Evolutionary conservation across 1,140 invertebrate genomes (phyloP).

Genomic region (Philaenus spumarius): DNA sequence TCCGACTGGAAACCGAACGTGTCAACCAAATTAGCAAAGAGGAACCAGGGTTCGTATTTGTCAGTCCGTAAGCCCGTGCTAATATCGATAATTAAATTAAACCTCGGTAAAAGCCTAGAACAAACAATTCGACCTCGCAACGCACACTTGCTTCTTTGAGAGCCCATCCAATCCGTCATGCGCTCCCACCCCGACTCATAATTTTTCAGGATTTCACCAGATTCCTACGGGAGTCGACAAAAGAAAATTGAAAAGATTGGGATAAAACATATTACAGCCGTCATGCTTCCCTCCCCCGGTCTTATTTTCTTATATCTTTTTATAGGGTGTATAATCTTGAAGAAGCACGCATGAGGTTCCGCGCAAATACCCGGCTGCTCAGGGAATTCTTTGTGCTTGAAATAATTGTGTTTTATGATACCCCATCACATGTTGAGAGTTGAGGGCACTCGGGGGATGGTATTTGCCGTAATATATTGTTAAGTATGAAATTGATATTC

Average conservation of each 20-base stretch:
- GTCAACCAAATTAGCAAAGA: no score
- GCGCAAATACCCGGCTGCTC: no score
- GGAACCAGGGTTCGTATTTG: no score
- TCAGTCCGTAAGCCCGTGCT: no score
- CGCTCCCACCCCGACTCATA: neutral
- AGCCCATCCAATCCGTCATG: neutral
- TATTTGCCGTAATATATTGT: no score
- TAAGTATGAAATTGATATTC: no score
- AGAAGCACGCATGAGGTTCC: neutral
- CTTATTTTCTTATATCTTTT: conserved; percentile 5
- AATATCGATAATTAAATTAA: no score
- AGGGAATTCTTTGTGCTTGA: conserved; percentile 10
- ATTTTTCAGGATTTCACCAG: no score
- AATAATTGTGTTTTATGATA: conserved; percentile 16
- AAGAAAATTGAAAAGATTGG: conserved; percentile 17
- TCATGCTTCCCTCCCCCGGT: neutral
- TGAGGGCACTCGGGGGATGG: neutral
- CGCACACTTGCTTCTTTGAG: no score
- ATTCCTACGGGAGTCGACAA: neutral
- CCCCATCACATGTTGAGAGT: neutral
- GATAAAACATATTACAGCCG: conserved; percentile 16
- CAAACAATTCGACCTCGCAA: no score
- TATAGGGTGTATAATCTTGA: conserved; percentile 12
- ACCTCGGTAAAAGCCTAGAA: no score
- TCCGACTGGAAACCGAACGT: no score